Conservation (phyloP, 1,140 invertebrate species). For the Apis mellifera region DNA sequence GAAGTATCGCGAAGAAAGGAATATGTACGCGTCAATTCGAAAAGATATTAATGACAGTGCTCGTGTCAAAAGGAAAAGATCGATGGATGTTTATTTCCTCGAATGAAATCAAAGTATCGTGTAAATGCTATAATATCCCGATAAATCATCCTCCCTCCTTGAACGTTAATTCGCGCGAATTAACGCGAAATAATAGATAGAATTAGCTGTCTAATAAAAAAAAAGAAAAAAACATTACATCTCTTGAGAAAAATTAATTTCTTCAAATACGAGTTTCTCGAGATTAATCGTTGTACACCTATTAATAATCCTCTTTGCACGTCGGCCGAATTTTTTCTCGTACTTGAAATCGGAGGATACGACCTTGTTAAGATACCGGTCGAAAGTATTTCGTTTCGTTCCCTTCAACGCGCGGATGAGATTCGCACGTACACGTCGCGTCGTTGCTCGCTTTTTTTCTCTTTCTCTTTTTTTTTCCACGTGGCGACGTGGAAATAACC, state of each 20-base stretch:
- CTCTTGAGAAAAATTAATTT: neutral
- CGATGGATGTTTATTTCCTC: neutral
- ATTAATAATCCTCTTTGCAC: slow-evolving; percentile 10
- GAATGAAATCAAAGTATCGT: no score
- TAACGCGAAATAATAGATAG: neutral
- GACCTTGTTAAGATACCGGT: slow-evolving; percentile 21
- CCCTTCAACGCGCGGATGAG: neutral
- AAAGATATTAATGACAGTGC: neutral
- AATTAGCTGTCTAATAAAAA: no score
- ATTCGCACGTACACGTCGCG: neutral
- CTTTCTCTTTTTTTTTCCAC: neutral
- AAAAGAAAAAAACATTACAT: no score
- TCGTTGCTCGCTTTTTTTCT: neutral
- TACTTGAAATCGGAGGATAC: slow-evolving; percentile 24
- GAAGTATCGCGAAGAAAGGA: neutral
- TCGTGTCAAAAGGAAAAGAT: neutral
- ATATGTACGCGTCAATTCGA: neutral
- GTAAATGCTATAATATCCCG: neutral
- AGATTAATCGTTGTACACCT: neutral
- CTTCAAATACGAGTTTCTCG: neutral
- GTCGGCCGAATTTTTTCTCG: slow-evolving; percentile 12
- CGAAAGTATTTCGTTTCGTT: slow-evolving; percentile 4
- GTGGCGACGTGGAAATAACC: neutral
- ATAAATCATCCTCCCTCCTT: neutral
- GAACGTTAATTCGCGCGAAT: neutral